These are phyloP conservation scores for Hyposoter didymator DNA, from an alignment of 2,888 invertebrate species.

Conservation along the genomic window DNA sequence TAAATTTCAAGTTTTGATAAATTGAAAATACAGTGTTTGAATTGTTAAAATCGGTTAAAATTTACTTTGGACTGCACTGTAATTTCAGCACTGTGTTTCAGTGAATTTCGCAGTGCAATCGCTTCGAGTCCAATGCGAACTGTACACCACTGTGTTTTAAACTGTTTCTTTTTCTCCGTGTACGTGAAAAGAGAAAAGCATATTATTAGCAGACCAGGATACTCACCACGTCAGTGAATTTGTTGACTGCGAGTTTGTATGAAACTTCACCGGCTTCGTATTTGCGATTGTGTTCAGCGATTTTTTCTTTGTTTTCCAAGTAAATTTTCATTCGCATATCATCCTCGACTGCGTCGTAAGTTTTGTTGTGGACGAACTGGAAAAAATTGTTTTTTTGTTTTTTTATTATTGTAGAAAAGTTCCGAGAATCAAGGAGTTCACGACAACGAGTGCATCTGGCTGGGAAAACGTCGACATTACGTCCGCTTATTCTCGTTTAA, in stretches of 20 bases:
- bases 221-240: conserved; percentile 92
- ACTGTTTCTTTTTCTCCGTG: too few relatives aligned
- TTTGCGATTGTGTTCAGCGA: conserved; percentile 93
- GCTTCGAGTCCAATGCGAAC: too few relatives aligned
- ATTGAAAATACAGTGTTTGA: too few relatives aligned
- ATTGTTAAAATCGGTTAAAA: too few relatives aligned
- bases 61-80: too few relatives aligned
- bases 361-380: conserved; percentile 88
- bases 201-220: background rate
- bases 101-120: too few relatives aligned
- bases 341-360: conserved; percentile 91
- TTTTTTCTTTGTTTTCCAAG: conserved; percentile 93
- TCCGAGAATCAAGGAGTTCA: background rate
- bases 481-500: background rate
- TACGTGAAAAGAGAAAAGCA: background rate
- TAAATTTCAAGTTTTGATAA: too few relatives aligned
- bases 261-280: conserved; percentile 88
- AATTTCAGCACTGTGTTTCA: too few relatives aligned
- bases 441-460: background rate
- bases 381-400: background rate
- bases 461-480: background rate
- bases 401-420: too few relatives aligned
- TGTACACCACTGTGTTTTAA: too few relatives aligned
- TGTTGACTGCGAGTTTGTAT: conserved; percentile 91
- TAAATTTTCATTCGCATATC: conserved; percentile 94